A percentile compares a stretch with the other conserved stretches of the same genome.
Conservation (phyloP, 2,888 invertebrate genomes). For the Heliconius sara region DNA sequence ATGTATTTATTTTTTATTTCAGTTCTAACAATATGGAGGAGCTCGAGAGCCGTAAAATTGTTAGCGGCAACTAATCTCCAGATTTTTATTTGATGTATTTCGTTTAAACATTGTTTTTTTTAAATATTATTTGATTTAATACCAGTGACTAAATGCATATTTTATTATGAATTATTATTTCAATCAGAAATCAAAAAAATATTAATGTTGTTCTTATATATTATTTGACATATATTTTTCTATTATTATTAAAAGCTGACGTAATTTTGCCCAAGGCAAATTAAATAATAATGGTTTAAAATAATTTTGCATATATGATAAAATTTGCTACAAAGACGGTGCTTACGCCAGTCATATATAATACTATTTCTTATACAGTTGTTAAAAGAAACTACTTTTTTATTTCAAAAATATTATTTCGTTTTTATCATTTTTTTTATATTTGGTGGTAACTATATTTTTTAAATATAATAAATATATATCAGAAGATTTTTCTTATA, state of each 20-base stretch:
- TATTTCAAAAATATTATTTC: constrained; percentile 23
- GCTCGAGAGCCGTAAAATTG: constrained; percentile 80
- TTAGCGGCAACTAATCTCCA: constrained; percentile 77
- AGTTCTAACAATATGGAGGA: constrained; percentile 82
- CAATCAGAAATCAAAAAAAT: neutral
- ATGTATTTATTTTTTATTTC: constrained; percentile 43
- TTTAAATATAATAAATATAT: neutral
- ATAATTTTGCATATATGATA: neutral
- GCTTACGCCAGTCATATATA: constrained; percentile 6
- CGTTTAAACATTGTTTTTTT: neutral
- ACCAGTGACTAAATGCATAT: constrained; percentile 10
- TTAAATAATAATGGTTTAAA: too few species aligned
- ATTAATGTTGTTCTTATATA: neutral
- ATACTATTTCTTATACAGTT: constrained; percentile 3
- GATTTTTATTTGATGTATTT: constrained; percentile 12
- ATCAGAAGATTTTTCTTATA: constrained; percentile 6
- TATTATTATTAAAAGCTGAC: neutral
- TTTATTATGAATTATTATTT: neutral
- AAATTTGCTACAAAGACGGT: constrained; percentile 12
- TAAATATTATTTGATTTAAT: neutral
- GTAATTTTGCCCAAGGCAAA: neutral
- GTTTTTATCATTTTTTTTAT: neutral
- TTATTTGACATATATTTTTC: neutral
- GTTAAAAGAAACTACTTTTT: neutral
- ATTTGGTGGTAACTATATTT: neutral